Base-by-base conservation (phyloP, 2,113 vertebrate genomes). In the Myiozetetes cayanensis region DNA sequence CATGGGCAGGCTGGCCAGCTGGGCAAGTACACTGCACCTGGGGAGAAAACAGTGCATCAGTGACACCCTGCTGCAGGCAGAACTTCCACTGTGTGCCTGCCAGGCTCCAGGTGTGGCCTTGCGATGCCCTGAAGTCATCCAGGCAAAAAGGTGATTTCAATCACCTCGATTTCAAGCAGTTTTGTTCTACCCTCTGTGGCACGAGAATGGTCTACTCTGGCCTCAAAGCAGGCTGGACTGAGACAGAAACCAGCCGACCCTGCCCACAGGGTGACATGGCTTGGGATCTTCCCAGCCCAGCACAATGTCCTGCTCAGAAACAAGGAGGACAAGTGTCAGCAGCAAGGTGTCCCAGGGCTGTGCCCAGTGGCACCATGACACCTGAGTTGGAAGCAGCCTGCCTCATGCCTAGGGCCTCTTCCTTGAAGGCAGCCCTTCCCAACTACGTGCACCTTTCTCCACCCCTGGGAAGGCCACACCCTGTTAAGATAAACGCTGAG, bases 1-100 rank as follows among this genome's bases (percentile, higher is more conserved):
- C 39, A 59, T 0, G 1, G 24, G 37, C 31, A n/a, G 41, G n/a
- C 30, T 0, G 0, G 5, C 21, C 59, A 84, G 55, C 11, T 3
- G 0, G 56, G 44, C 47, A 68, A 31, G 44, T 70, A n/a, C 0
- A 0, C 35, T 2, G 6, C 28, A 49, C 17, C 6, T 5, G 49
- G 39, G 25, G 61, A 75, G 33, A 81, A 73, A 94, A 66, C 1
- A 1, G 23, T 6, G 30, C 16, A n/a, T 49, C 77, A 82, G 23
- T 2, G 2, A 59, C 44, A 68, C 8, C 31, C 24, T 0, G 0
- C 19, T 65, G 46, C 62, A 80, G 41, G 24, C 49, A 79, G n/a
- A 65, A 25, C 9, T 35, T 21, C 67, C 37, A 28, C 0, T 21
- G 49, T 33, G 46, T 62, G 22, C 35, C 55, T 67, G 72, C 21